phyloP scores from a whole-genome alignment of 2,113 vertebrate genomes.

The Oreotrochilus melanogaster region DNA sequence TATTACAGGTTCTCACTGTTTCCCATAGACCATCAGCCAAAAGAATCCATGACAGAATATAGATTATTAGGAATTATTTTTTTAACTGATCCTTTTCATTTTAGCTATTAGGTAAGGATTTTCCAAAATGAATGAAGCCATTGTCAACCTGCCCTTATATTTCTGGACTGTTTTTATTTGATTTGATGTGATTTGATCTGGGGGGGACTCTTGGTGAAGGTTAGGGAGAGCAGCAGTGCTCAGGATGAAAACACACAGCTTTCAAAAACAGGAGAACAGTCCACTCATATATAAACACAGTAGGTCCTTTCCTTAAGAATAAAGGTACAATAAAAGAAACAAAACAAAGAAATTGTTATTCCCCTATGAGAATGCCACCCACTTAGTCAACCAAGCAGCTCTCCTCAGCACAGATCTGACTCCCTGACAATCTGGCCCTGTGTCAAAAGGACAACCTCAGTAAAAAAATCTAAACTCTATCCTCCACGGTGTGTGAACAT shows the following conservation, averaged over 20 bases:
- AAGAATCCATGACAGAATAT: not conserved
- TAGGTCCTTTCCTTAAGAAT: not conserved
- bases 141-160: not conserved
- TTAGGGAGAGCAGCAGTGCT: not conserved
- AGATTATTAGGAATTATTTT: not conserved
- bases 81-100: constrained; percentile 19
- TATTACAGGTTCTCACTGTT: not conserved
- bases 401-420: not conserved
- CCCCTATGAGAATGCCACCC: constrained; percentile 35
- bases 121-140: constrained; percentile 28
- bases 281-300: not conserved
- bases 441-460: constrained; percentile 55
- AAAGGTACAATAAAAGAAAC: constrained; percentile 42
- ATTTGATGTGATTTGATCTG: not conserved
- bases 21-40: not conserved
- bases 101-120: not conserved
- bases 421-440: constrained; percentile 32
- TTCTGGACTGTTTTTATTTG: not conserved
- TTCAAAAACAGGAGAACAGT: not conserved
- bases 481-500: constrained; percentile 64
- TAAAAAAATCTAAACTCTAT: constrained; percentile 61
- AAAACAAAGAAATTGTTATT: constrained; percentile 65
- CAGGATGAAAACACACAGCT: constrained; percentile 2
- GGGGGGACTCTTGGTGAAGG: not conserved
- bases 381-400: constrained; percentile 41